phyloP scores from a whole-genome alignment of 1,140 invertebrate species.

The Coptotermes formosanus region DNA sequence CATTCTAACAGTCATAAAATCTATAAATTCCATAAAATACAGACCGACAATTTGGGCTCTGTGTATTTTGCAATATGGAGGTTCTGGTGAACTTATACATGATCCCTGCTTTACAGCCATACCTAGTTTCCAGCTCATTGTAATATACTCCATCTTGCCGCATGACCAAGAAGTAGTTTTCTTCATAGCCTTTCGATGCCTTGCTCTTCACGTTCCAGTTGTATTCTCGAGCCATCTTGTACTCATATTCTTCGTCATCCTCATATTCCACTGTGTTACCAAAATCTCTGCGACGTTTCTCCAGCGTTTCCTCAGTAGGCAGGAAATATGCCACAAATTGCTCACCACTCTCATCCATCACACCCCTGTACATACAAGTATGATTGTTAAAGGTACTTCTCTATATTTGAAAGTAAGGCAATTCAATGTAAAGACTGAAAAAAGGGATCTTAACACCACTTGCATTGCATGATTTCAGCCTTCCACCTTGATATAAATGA shows the following conservation, averaged over 20 bases:
- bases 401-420: too few species aligned
- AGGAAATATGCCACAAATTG: slow-evolving; percentile 99
- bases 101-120: neutral
- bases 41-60: too few species aligned
- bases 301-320: slow-evolving; percentile 88
- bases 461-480: too few species aligned
- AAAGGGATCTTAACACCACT: too few species aligned
- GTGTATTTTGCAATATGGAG: too few species aligned
- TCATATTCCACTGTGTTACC: slow-evolving; percentile 77
- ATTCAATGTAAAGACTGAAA: too few species aligned
- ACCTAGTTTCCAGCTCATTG: slow-evolving; percentile 93
- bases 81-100: too few species aligned
- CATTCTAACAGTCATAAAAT: too few species aligned
- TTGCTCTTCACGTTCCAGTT: slow-evolving; percentile 99
- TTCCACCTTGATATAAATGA: too few species aligned
- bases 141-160: slow-evolving; percentile 91
- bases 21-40: too few species aligned
- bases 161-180: slow-evolving; percentile 97
- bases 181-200: slow-evolving; percentile 95
- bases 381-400: too few species aligned
- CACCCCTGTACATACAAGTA: slow-evolving; percentile 67
- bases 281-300: slow-evolving; percentile 81
- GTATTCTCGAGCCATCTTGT: slow-evolving; percentile 93
- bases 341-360: slow-evolving; percentile 97
- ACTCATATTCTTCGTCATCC: slow-evolving; percentile 91